Evolutionary conservation across 1,140 invertebrate species (phyloP).

Genomic region (Stegodyphus dumicola): DNA sequence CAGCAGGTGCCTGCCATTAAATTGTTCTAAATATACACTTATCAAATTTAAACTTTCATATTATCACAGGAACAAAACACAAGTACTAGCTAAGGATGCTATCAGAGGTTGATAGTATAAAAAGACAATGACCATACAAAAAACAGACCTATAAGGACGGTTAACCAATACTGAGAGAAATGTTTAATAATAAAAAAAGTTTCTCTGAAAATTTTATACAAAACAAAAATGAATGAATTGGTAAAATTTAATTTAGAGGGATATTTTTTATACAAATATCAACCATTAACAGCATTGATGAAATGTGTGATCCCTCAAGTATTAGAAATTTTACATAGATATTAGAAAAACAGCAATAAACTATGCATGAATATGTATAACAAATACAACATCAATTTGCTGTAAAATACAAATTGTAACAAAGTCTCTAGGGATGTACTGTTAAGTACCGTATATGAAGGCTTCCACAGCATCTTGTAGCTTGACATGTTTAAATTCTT

Average conservation of each 20-base stretch:
- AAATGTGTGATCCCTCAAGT: background rate
- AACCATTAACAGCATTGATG: background rate
- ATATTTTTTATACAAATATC: background rate
- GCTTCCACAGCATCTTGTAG: background rate
- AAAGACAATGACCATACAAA: constrained; percentile 3
- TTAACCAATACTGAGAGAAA: constrained; percentile 30
- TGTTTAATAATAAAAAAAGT: background rate
- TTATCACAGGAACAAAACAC: constrained; percentile 15
- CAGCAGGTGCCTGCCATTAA: too few relatives aligned
- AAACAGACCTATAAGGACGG: constrained; percentile 7
- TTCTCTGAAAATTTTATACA: background rate
- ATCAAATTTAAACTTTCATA: background rate
- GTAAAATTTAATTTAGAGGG: background rate
- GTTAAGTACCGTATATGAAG: background rate
- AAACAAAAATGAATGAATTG: background rate
- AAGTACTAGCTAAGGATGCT: background rate
- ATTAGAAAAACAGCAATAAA: constrained; percentile 43
- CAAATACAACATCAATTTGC: constrained; percentile 33
- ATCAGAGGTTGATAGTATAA: background rate
- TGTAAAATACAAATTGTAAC: constrained; percentile 27
- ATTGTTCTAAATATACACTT: too few relatives aligned
- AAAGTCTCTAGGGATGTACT: constrained; percentile 25
- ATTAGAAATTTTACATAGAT: background rate
- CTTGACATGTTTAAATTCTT: background rate
- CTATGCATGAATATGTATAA: constrained; percentile 39